phyloP scores from a whole-genome alignment of 2,888 invertebrate genomes.

The Nasonovia ribisnigri region DNA sequence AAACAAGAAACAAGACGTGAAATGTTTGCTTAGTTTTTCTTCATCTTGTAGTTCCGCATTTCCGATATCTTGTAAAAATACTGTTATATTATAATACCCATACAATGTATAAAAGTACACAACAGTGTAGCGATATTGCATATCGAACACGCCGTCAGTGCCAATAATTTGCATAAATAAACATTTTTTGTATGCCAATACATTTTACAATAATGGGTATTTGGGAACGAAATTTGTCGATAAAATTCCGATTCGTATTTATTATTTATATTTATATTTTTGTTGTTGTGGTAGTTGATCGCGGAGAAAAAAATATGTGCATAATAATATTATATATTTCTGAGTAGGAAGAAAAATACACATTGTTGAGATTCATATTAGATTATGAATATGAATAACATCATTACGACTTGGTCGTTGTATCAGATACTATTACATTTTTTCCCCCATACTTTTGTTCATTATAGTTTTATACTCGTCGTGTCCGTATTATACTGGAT shows the following conservation, averaged over 20 bases:
- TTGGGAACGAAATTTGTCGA: background rate
- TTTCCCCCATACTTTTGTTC: background rate
- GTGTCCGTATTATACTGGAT: background rate
- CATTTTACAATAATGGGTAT: background rate
- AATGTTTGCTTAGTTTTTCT: background rate
- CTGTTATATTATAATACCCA: background rate
- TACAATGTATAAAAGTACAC: background rate
- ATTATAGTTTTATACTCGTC: background rate
- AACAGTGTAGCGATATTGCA: constrained; percentile 8
- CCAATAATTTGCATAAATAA: constrained; percentile 27
- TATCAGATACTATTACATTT: background rate
- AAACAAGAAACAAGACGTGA: background rate
- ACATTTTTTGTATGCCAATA: constrained; percentile 2
- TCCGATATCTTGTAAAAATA: constrained; percentile 1
- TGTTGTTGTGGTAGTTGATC: background rate
- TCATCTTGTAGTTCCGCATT: background rate
- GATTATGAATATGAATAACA: background rate
- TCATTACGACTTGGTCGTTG: background rate
- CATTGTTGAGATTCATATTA: background rate
- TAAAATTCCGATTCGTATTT: background rate
- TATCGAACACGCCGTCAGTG: background rate
- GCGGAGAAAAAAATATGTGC: background rate
- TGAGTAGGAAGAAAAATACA: background rate
- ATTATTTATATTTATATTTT: constrained; percentile 5
- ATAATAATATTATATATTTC: background rate